Base-by-base conservation (phyloP, 2,888 invertebrate species). In the Penaeus monodon region DNA sequence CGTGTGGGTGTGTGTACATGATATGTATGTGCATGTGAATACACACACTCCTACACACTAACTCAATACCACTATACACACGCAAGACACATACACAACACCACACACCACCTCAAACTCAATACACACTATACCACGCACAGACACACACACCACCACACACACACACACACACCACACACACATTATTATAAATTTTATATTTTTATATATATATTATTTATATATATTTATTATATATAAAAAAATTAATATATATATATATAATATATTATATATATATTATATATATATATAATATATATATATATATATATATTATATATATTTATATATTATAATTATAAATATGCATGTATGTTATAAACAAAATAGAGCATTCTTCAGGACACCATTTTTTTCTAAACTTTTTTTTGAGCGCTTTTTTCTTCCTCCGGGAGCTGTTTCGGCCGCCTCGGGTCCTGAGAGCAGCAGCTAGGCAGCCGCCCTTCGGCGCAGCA, bases 131-230 rank as follows among this genome's bases (percentile, higher is more conserved):
- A 68, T 24, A 38, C 33, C 6, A 38, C 4, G 6, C 33, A 38
- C 33, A 38, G 4, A 38, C 33, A 38, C 33, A 68, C 68, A 12
- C 24, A 68, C 24, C 7, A n/a, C n/a, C 68, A 68, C 68, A 68
- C 68, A 68, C 68, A 68, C 68, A 68, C 22, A 68, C 22, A 68
- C 22, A 68, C 22, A 68, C 22, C 22, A 68, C 22, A 68, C 22
- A 68, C 22, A 68, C 2, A 68, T n/a, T n/a, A n/a, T n/a, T n/a
- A n/a, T n/a, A n/a, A n/a, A n/a, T n/a, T n/a, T n/a, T n/a, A n/a
- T n/a, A n/a, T n/a, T n/a, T n/a, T n/a, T 17, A 68, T 68, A 68
- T 68, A 68, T 68, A 68, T 68, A 68, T 68, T 68, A 68, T 68
- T 20, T 68, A 68, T 68, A 68, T 68, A 68, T 68, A 68, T 68